Conservation (phyloP, 2,797 vertebrate genomes). For the Neosilurus mollespiculum region DNA sequence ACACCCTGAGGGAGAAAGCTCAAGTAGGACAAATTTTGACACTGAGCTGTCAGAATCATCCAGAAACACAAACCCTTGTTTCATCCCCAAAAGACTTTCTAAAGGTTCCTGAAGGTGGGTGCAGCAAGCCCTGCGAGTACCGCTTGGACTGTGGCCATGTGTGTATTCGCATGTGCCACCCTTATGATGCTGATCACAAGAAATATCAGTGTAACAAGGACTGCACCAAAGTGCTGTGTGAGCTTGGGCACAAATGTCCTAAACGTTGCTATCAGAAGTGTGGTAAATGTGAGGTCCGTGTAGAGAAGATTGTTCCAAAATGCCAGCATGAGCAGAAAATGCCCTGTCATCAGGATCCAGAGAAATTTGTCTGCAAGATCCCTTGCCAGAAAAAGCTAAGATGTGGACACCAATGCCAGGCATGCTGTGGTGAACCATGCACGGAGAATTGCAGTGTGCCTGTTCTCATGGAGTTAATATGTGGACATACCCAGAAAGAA, state of each 20-base stretch:
- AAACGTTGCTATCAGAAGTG: constrained; percentile 74
- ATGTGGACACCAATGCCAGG: constrained; percentile 81
- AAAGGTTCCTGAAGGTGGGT: constrained; percentile 88
- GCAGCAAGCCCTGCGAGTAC: constrained; percentile 82
- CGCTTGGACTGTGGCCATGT: constrained; percentile 88
- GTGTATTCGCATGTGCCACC: constrained; percentile 86
- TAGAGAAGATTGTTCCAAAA: constrained; percentile 78
- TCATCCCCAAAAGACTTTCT: constrained; percentile 78
- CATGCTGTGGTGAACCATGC: constrained; percentile 77
- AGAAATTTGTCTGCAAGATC: constrained; percentile 72
- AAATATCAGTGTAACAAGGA: constrained; percentile 79
- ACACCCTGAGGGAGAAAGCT: constrained; percentile 74
- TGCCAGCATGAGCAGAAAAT: constrained; percentile 85
- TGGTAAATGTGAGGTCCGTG: constrained; percentile 70
- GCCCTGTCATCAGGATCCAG: constrained; percentile 77
- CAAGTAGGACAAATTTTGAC: constrained; percentile 76
- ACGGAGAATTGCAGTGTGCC: constrained; percentile 64
- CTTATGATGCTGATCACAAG: constrained; percentile 83
- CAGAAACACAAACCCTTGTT: constrained; percentile 71
- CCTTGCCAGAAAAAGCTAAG: constrained; percentile 75
- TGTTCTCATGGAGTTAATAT: constrained; percentile 72
- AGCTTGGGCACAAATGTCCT: constrained; percentile 78
- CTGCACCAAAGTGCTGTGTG: constrained; percentile 82
- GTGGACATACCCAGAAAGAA: constrained; percentile 79
- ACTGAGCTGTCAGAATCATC: constrained; percentile 91